Conservation (phyloP, 2,797 vertebrate genomes). For the Ibycter americanus region DNA sequence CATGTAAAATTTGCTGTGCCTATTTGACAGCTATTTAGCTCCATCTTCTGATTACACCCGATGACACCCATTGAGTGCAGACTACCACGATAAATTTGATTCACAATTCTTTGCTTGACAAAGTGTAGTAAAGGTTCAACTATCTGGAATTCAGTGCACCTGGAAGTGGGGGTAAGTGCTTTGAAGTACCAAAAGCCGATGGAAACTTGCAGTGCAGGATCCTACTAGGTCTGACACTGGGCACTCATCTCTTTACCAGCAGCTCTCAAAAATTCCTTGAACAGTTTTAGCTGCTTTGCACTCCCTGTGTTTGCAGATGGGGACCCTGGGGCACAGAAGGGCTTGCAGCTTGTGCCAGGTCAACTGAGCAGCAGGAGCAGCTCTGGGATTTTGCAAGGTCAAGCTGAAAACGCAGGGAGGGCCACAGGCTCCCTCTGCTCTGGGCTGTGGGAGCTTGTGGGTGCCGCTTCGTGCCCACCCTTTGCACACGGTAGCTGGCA, state of each 20-base stretch:
- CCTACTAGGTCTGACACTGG: background rate
- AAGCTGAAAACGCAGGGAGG: background rate
- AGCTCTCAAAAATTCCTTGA: background rate
- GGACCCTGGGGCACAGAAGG: accelerated
- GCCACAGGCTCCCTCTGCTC: background rate
- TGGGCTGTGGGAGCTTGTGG: background rate
- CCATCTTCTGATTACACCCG: background rate
- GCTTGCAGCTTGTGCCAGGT: background rate
- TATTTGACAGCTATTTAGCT: background rate
- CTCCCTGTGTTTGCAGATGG: background rate
- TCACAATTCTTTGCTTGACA: background rate
- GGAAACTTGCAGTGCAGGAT: background rate
- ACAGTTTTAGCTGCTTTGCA: no score
- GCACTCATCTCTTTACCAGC: background rate
- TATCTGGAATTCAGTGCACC: background rate
- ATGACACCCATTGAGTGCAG: accelerated
- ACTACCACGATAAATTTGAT: background rate
- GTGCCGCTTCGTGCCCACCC: accelerated
- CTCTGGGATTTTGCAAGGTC: background rate
- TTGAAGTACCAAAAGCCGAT: background rate
- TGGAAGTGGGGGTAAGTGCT: background rate
- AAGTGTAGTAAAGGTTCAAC: background rate
- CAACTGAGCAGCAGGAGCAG: background rate
- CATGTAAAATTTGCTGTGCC: background rate
- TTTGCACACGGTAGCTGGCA: background rate